Evolutionary conservation across 2,888 invertebrate genomes (phyloP), one percentile per base, ranked within the genome.

Genomic region (Drosophila greeni): DNA sequence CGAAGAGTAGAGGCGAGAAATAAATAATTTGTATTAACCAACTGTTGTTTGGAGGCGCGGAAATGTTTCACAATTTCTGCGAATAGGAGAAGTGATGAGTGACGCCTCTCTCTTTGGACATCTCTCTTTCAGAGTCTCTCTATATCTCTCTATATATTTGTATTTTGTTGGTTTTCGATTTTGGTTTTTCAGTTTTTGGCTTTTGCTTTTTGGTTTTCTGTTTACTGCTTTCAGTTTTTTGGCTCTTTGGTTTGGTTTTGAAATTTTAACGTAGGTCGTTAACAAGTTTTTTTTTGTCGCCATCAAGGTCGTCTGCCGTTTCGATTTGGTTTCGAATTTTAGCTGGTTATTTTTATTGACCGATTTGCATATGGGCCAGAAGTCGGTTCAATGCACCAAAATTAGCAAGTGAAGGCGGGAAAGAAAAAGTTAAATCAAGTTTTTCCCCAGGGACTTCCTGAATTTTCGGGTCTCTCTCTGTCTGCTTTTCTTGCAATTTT

Each of bases 201-300:
- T 42, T 65, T 39, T 1, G 18, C 18, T 12, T 33, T 66, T 37
- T 6, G 33, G 61, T 8, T 40, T 40, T 24, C 7, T 1, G 24
- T 34, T 53, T 36, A 37, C 12, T 23, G 42, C 26, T 33, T 66
- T 37, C 11, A 26, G 60, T 3, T 39, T 40, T 29, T 6, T 8
- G 29, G 29, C 45, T 40, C 37, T 12, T 26, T 54, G 55, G 45
- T 42, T 47, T 33, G 67, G 53, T 71, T 69, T 62, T 66, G 61
- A 70, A 73, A 72, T 75, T 68, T 81, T 75, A 73, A 58, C 73
- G 70, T 80, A 75, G 75, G 81, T 81, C 75, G 73, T 65, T 68
- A 69, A 69, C 64, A 69, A 76, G 61, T 70, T 74, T 72, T 59
- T 58, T 70, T 74, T 72, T 59, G 61, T 72, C 40, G 58, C 59